Evolutionary conservation across 2,113 vertebrate genomes (phyloP).

Genomic region (Saguinus imperator): DNA sequence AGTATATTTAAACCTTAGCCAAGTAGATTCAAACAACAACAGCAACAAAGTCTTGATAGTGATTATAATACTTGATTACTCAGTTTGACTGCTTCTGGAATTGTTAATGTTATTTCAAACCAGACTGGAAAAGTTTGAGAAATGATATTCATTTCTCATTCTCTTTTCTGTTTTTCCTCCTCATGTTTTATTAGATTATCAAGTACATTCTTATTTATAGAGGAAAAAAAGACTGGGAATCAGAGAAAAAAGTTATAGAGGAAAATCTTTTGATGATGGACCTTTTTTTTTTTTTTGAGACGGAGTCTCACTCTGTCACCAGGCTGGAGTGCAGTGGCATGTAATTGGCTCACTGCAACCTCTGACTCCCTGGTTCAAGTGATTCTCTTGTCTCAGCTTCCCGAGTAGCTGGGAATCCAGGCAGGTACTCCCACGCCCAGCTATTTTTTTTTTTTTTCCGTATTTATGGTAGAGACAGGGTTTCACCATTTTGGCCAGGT

Average conservation of each 20-base stretch:
- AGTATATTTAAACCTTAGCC: background rate
- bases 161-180: background rate
- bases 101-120: background rate
- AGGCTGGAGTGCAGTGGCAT: background rate
- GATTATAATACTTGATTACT: background rate
- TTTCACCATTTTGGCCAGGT: background rate
- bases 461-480: background rate
- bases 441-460: background rate
- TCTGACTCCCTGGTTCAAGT: background rate
- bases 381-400: background rate
- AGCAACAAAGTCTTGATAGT: fast-evolving
- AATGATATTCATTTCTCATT: background rate
- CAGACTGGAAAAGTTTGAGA: background rate
- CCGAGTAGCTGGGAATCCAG: background rate
- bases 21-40: background rate
- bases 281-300: background rate
- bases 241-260: background rate
- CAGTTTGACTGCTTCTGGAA: background rate
- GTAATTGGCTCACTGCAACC: background rate
- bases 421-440: background rate
- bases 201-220: background rate
- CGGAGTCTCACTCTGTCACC: background rate
- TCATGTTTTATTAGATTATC: background rate
- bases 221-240: background rate
- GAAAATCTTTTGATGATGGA: background rate